phyloP scores from a whole-genome alignment of 2,888 invertebrate genomes.

The Mythimna ferrago region DNA sequence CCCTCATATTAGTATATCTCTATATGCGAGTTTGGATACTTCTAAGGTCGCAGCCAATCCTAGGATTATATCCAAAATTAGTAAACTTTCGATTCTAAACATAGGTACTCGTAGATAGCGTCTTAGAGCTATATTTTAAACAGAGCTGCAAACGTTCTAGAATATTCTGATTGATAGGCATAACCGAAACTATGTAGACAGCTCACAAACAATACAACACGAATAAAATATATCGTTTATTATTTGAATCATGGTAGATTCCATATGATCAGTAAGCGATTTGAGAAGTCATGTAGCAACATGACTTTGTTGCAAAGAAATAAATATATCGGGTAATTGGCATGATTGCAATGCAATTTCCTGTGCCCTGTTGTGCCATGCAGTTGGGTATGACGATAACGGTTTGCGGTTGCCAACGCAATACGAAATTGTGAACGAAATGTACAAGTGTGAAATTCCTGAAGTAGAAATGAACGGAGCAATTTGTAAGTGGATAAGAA shows the following conservation, averaged over 20 bases:
- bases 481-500: conserved; percentile 45
- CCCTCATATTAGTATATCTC: not conserved
- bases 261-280: conserved; percentile 6
- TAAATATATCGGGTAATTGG: conserved; percentile 4
- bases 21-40: not conserved
- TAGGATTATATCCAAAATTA: not conserved
- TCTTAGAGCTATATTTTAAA: not conserved
- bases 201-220: conserved; percentile 2
- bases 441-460: conserved; percentile 17
- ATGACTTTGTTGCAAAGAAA: conserved; percentile 21
- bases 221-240: not conserved
- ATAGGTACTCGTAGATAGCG: not conserved
- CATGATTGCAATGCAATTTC: conserved; percentile 39
- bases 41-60: not conserved
- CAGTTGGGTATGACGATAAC: conserved; percentile 11
- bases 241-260: conserved; percentile 14
- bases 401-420: not conserved
- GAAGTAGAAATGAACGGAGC: conserved; percentile 22
- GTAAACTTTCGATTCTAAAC: not conserved
- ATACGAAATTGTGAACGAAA: conserved; percentile 4
- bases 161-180: not conserved
- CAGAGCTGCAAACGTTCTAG: not conserved
- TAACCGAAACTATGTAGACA: not conserved
- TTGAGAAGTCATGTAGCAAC: not conserved
- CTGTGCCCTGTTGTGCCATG: conserved; percentile 16